phyloP scores from a whole-genome alignment of 35 echinoderm and acorn worm species.

The Strongylocentrotus purpuratus region DNA sequence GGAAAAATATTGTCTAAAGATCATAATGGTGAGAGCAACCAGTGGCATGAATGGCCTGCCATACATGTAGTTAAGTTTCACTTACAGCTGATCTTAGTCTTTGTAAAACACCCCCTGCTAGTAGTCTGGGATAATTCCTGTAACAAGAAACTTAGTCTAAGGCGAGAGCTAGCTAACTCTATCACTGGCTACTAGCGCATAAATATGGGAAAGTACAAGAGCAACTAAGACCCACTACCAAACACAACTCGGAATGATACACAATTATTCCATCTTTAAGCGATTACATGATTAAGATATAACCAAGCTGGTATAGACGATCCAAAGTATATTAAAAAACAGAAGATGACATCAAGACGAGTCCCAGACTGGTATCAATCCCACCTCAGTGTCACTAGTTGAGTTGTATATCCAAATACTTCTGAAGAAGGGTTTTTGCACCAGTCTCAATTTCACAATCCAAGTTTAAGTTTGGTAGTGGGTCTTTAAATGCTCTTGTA shows the following conservation, averaged over 20 bases:
- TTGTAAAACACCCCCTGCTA: background rate
- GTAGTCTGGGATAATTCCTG: background rate
- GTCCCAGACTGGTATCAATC: background rate
- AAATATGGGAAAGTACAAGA: background rate
- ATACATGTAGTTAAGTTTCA: too few relatives aligned
- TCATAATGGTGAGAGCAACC: too few relatives aligned
- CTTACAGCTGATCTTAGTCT: too few relatives aligned
- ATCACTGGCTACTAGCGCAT: background rate
- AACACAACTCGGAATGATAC: background rate
- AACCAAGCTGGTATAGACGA: background rate
- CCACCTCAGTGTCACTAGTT: background rate
- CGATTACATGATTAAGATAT: background rate
- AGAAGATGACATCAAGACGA: background rate
- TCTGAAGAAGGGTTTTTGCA: background rate
- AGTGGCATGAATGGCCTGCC: too few relatives aligned
- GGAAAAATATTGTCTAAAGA: too few relatives aligned
- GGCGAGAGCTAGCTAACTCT: background rate
- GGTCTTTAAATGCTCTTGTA: slow-evolving; percentile 14
- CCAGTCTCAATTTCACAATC: background rate
- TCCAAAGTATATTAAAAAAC: background rate
- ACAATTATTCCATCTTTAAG: background rate
- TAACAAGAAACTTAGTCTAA: background rate
- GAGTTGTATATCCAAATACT: background rate
- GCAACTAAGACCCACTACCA: slow-evolving; percentile 7
- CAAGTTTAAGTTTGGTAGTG: slow-evolving; percentile 7